Evolutionary conservation across 2,888 invertebrate species (phyloP), one percentile per base, ranked within the genome.

Genomic region (Acholoe squamosa): DNA sequence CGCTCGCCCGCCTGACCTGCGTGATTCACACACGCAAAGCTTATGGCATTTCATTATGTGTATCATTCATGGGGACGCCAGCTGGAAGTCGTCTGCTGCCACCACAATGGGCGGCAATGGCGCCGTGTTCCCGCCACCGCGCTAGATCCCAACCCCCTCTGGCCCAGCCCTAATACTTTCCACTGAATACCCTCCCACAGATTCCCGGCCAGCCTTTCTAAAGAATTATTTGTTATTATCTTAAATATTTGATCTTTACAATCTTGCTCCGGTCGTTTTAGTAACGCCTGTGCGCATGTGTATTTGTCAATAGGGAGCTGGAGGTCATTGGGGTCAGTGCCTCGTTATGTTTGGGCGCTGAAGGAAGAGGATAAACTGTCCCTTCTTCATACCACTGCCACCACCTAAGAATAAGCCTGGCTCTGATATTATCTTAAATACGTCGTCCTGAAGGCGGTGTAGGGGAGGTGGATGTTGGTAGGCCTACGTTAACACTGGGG

Each of bases 31-130:
- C 86, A 86, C 86, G 86, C 86, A n/a, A 54, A 54, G 86, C 86
- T 80, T 80, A 86, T 54, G 86, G 86, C 86, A 86, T 86, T 86
- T 86, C 86, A 54, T 86, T 86, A 86, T 86, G 86, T 86, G 86
- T 86, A 86, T 86, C 86, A 54, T 56, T 54, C 86, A 86, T 56
- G 54, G 86, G 28, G 71, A 28, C 71, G 71, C 31, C 71, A 28
- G 71, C 71, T 71, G 71, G 71, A 71, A 71, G 71, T 71, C 71
- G 71, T 71, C 71, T 71, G 71, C 71, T 71, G 3, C 71, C n/a
- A 25, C 25, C n/a, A 71, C 71, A 71, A 71, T 71, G 14, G 28
- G 31, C 14, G 71, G 71, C 61, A n/a, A 61, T 19, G 25, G 14
- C 71, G 25, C 28, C 28, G 31, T 31, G 3, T 71, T 25, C 71